phyloP scores from a whole-genome alignment of 2,797 vertebrate genomes.

The Dendrocincla fuliginosa region DNA sequence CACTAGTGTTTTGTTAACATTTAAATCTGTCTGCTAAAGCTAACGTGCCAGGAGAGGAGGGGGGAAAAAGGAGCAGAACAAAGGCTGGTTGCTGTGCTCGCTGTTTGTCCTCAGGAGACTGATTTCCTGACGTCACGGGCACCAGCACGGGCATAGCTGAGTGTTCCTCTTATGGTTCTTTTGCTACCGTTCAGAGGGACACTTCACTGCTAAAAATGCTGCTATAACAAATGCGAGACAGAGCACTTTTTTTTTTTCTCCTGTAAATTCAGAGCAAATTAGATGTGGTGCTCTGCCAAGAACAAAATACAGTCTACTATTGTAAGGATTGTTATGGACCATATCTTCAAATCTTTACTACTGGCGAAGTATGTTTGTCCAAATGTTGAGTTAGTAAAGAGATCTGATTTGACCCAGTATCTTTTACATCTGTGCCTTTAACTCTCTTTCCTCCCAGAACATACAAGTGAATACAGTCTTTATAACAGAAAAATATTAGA shows the following conservation, averaged over 20 bases:
- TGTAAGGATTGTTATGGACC: background rate
- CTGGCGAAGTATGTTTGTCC: constrained; percentile 13
- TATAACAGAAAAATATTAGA: background rate
- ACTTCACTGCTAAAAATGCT: background rate
- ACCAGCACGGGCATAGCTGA: background rate
- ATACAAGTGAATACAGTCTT: background rate
- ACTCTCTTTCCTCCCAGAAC: background rate
- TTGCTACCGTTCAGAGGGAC: background rate
- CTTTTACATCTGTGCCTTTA: constrained; percentile 4
- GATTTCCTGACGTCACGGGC: constrained; percentile 2
- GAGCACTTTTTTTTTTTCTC: background rate
- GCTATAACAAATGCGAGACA: background rate
- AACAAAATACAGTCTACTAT: constrained; percentile 20
- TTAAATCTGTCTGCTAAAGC: constrained; percentile 4
- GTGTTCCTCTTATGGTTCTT: background rate
- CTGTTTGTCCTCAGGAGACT: constrained; percentile 33
- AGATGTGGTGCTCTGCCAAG: constrained; percentile 22
- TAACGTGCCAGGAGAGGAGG: background rate
- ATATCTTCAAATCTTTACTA: constrained; percentile 44
- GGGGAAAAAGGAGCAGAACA: background rate
- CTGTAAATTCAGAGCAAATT: constrained; percentile 52
- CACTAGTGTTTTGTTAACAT: background rate
- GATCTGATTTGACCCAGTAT: constrained; percentile 14
- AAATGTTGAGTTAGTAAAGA: constrained; percentile 27
- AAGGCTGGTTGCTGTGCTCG: constrained; percentile 32